phyloP scores from a whole-genome alignment of 2,888 invertebrate genomes.

The Nemapogon koenigi region DNA sequence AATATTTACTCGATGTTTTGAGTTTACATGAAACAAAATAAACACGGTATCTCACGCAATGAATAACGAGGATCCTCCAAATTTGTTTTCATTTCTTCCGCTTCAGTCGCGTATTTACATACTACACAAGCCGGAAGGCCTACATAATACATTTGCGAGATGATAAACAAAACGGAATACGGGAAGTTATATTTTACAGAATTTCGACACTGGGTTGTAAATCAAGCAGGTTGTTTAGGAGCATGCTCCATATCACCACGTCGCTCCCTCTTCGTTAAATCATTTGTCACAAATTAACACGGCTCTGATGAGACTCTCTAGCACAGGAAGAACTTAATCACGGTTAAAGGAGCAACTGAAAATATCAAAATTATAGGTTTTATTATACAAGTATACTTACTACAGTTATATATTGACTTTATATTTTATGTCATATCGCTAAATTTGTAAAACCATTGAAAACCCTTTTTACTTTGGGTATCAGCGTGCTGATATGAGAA shows the following conservation, averaged over 20 bases:
- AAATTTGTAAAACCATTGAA: too few relatives aligned
- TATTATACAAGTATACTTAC: too few relatives aligned
- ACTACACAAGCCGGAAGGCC: slow-evolving; percentile 37
- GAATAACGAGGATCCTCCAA: slow-evolving; percentile 19
- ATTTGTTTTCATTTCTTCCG: slow-evolving; percentile 38
- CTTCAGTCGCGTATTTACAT: slow-evolving; percentile 40
- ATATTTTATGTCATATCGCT: too few relatives aligned
- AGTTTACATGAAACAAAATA: slow-evolving; percentile 12
- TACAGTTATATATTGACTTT: too few relatives aligned
- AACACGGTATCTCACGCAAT: slow-evolving; percentile 18
- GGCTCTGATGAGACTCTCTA: neutral
- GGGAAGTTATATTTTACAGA: slow-evolving; percentile 40
- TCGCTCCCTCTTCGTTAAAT: slow-evolving; percentile 24
- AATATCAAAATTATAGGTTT: too few relatives aligned
- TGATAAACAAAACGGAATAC: slow-evolving; percentile 42
- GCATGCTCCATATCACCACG: slow-evolving; percentile 23
- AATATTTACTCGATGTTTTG: slow-evolving; percentile 9
- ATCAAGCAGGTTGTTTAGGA: slow-evolving; percentile 19
- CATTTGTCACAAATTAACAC: slow-evolving; percentile 23
- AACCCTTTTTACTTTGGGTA: too few relatives aligned
- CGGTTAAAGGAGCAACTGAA: too few relatives aligned
- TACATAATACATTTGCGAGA: slow-evolving; percentile 43
- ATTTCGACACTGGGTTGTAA: slow-evolving; percentile 22
- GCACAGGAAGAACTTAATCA: too few relatives aligned
- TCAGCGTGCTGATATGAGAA: too few relatives aligned